phyloP scores from a whole-genome alignment of 2,888 invertebrate species.

The Tolmerus cingulatus region DNA sequence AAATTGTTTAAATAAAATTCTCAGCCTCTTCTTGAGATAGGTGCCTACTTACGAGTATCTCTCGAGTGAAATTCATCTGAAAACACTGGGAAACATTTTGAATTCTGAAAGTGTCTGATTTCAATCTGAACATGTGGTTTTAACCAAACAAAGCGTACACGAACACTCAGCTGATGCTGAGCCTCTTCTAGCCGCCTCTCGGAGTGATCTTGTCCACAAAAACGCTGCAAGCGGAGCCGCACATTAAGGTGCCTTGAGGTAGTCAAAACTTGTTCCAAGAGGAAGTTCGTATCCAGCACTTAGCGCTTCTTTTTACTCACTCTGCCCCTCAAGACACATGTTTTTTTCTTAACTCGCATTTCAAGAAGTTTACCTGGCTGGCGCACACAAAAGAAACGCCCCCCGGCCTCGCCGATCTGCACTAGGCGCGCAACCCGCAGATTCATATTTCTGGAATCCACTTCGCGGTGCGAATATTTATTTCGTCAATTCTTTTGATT shows the following conservation, averaged over 20 bases:
- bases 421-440: not conserved
- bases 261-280: slow-evolving; percentile 30
- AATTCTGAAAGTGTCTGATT: slow-evolving; percentile 26
- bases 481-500: slow-evolving; percentile 30
- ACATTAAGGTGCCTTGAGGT: slow-evolving; percentile 33
- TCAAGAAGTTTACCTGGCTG: not conserved
- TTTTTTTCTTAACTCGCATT: not conserved
- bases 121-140: slow-evolving; percentile 18
- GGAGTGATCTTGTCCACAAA: not conserved
- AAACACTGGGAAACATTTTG: not conserved
- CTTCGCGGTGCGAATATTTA: not conserved
- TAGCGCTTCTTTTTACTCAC: not conserved
- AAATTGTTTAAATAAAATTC: not conserved
- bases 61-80: slow-evolving; percentile 8
- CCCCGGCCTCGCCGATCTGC: not conserved
- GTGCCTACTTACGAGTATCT: not conserved
- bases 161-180: not conserved
- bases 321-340: not conserved
- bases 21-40: not conserved
- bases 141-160: slow-evolving; percentile 18
- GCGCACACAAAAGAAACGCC: not conserved
- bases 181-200: slow-evolving; percentile 3
- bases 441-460: not conserved
- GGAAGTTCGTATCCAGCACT: slow-evolving; percentile 13
- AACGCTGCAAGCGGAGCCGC: not conserved